Evolutionary conservation across 2,888 invertebrate species (phyloP).

Genomic region (Leptinotarsa peninsularis): DNA sequence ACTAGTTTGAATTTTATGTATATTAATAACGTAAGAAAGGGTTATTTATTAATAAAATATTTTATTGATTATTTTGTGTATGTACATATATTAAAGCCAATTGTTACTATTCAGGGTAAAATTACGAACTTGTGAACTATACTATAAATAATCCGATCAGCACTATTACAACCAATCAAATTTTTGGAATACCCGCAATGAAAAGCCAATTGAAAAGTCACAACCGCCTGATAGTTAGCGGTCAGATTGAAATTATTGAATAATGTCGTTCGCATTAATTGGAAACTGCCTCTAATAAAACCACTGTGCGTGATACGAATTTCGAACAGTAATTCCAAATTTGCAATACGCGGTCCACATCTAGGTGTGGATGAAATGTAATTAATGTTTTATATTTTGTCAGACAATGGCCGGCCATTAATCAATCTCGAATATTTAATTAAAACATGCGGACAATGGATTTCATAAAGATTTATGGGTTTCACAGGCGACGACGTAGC

Average conservation of each 20-base stretch:
- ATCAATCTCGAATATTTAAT: slow-evolving; percentile 68
- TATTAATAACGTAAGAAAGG: no score
- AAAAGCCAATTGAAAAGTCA: slow-evolving; percentile 42
- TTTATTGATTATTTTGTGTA: no score
- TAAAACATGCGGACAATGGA: slow-evolving; percentile 68
- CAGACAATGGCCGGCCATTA: slow-evolving; percentile 66
- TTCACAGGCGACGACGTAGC: slow-evolving; percentile 61
- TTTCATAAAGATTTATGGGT: slow-evolving; percentile 67
- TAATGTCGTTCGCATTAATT: slow-evolving; percentile 49
- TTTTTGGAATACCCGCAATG: slow-evolving; percentile 29
- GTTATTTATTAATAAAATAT: no score
- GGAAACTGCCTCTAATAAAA: slow-evolving; percentile 53
- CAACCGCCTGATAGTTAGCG: slow-evolving; percentile 41
- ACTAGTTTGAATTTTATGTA: no score
- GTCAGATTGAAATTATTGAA: slow-evolving; percentile 48
- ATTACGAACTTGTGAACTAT: no score
- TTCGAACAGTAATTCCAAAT: slow-evolving; percentile 54
- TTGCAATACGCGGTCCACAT: slow-evolving; percentile 55
- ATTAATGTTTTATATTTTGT: slow-evolving; percentile 66
- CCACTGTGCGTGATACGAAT: slow-evolving; percentile 48
- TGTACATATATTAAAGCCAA: no score
- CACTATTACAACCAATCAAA: background rate
- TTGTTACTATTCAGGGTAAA: no score
- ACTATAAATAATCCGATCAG: background rate
- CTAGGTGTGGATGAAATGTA: slow-evolving; percentile 60